Percentiles rank a stretch among this genome's conserved stretches.
Evolutionary conservation across 2,888 invertebrate genomes (phyloP).

Genomic region (Agrochola macilenta): DNA sequence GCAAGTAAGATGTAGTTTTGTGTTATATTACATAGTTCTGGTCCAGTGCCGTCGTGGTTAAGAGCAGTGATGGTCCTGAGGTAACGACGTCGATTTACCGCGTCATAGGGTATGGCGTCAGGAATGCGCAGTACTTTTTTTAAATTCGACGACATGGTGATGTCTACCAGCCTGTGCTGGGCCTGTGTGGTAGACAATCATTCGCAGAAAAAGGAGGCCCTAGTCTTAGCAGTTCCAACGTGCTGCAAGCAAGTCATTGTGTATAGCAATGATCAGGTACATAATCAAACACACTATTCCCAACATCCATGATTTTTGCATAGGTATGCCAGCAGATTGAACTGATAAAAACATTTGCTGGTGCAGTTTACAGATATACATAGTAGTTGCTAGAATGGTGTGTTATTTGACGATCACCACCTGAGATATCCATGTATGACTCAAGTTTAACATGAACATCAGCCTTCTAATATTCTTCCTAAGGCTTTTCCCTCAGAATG

Average conservation of each 20-base stretch:
- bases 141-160: background rate
- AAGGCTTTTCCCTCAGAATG: constrained; percentile 74
- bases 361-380: background rate
- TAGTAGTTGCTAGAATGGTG: background rate
- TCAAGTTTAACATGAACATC: background rate
- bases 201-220: background rate
- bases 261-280: background rate
- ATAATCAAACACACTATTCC: background rate
- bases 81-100: background rate
- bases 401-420: background rate
- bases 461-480: too few relatives aligned
- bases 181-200: background rate
- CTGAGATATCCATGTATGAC: background rate
- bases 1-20: constrained; percentile 79
- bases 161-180: too few relatives aligned
- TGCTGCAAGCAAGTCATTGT: background rate
- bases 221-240: background rate
- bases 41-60: background rate
- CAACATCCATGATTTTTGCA: background rate
- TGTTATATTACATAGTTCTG: background rate
- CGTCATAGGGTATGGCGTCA: too few relatives aligned
- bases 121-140: background rate
- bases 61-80: background rate
- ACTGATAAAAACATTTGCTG: background rate
- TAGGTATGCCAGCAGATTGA: background rate